phyloP scores from a whole-genome alignment of 2,888 invertebrate genomes.

The Stramonita haemastoma region DNA sequence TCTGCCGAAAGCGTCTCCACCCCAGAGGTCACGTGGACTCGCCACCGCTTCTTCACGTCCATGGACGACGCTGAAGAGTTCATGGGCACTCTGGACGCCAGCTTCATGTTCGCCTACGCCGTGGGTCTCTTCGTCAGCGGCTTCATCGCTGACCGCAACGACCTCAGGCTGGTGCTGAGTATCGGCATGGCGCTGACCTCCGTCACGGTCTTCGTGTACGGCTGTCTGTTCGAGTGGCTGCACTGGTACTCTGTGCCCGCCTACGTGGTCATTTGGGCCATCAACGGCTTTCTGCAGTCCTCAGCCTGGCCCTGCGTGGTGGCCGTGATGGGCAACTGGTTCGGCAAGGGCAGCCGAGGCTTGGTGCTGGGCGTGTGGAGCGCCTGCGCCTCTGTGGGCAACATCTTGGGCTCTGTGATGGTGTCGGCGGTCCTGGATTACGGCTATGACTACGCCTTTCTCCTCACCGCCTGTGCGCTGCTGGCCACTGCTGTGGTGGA shows the following conservation, averaged over 20 bases:
- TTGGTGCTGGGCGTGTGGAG: constrained; percentile 80
- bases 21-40: background rate
- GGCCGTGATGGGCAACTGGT: constrained; percentile 80
- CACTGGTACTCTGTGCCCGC: constrained; percentile 76
- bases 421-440: constrained; percentile 77
- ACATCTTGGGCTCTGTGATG: constrained; percentile 79
- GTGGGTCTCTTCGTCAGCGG: constrained; percentile 79
- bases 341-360: constrained; percentile 78
- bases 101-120: constrained; percentile 75
- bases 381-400: constrained; percentile 79
- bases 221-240: constrained; percentile 77
- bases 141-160: constrained; percentile 78
- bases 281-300: constrained; percentile 79
- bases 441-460: constrained; percentile 79
- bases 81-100: constrained; percentile 74
- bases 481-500: constrained; percentile 76
- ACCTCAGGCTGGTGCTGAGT: constrained; percentile 35
- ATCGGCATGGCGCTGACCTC: background rate
- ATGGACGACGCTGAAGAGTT: constrained; percentile 68
- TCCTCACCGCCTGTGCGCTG: constrained; percentile 76
- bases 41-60: background rate
- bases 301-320: constrained; percentile 79
- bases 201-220: constrained; percentile 77
- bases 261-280: constrained; percentile 77
- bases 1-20: background rate